Evolutionary conservation across 2,888 invertebrate genomes (phyloP), one percentile per base, ranked within the genome.

Genomic region (Acleris emargana): DNA sequence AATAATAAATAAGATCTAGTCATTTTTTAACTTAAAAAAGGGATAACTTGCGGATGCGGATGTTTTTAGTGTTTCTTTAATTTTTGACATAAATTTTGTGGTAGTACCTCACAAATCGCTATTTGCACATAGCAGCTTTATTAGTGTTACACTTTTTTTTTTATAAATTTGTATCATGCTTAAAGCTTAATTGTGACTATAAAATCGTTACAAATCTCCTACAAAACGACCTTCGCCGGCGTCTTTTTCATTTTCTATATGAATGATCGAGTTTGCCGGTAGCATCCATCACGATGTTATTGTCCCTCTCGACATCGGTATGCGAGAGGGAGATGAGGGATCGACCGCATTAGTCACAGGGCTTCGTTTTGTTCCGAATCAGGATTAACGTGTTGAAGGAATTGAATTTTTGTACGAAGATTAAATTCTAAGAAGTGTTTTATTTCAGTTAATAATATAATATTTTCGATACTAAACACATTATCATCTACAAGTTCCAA

Each of bases 241-340:
- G 47, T 57, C 28, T 57, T 57, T 55, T 42, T 43, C 16, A 45
- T 57, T 80, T 84, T 86, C 84, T 85, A 85, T 84, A 87, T 88
- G 87, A 89, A 88, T 89, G 88, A 90, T 89, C 83, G 84, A 57
- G 57, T 57, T 78, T 81, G 82, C 82, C 81, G 83, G 84, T 81
- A 85, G 84, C 89, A 89, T 90, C 77, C 81, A 86, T 90, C 89
- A 89, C 81, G 76, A 57, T 81, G 82, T 84, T 86, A 85, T 87
- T 87, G 84, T 87, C 83, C 76, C 74, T 79, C 49, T 58, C 57
- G 73, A 76, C 74, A 78, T 79, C 78, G 71, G 81, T 82, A 82
- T 76, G 75, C 72, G 78, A 76, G 79, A 67, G 75, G 71, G 59
- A 53, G 70, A 69, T 71, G 69, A 51, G 60, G 64, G 58, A 69